Conservation (phyloP, 2,797 vertebrate species). For the Enoplosus armatus region DNA sequence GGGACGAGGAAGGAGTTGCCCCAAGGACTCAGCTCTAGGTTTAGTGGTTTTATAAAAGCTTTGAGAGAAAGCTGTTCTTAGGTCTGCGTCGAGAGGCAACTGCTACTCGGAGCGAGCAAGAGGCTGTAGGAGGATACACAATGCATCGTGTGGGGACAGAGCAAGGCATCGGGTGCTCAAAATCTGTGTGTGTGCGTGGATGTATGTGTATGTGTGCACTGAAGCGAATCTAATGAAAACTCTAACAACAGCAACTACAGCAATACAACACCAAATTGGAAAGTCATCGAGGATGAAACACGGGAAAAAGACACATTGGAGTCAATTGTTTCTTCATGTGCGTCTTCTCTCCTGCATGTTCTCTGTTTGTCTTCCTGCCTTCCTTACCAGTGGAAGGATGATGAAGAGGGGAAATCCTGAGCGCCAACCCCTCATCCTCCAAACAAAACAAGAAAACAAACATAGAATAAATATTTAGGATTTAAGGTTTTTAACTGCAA, state of each 20-base stretch:
- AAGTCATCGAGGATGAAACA: slow-evolving; percentile 58
- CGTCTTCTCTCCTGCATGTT: slow-evolving; percentile 43
- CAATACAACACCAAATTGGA: slow-evolving; percentile 67
- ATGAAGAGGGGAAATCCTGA: slow-evolving; percentile 55
- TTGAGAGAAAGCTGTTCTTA: slow-evolving; percentile 64
- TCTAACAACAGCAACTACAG: slow-evolving; percentile 68
- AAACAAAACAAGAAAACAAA: slow-evolving; percentile 55
- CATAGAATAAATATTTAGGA: slow-evolving; percentile 50
- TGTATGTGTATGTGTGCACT: slow-evolving; percentile 67
- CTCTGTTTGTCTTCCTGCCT: slow-evolving; percentile 58
- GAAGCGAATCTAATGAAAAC: slow-evolving; percentile 69
- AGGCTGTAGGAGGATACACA: slow-evolving; percentile 57
- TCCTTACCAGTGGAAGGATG: slow-evolving; percentile 44
- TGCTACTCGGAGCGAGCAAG: slow-evolving; percentile 60
- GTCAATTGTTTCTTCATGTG: slow-evolving; percentile 49
- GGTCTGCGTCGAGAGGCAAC: slow-evolving; percentile 70
- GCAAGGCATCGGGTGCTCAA: slow-evolving; percentile 69
- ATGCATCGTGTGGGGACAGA: slow-evolving; percentile 52
- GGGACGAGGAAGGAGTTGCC: slow-evolving; percentile 70
- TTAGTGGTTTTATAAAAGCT: slow-evolving; percentile 65
- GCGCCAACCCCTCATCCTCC: slow-evolving; percentile 61
- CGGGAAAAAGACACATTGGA: slow-evolving; percentile 56
- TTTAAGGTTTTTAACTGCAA: slow-evolving; percentile 77
- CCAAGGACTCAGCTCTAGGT: slow-evolving; percentile 79
- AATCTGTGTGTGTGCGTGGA: slow-evolving; percentile 62